Conservation (phyloP, 35 echinoderm and acorn worm species). For the Heliocidaris tuberculata region DNA sequence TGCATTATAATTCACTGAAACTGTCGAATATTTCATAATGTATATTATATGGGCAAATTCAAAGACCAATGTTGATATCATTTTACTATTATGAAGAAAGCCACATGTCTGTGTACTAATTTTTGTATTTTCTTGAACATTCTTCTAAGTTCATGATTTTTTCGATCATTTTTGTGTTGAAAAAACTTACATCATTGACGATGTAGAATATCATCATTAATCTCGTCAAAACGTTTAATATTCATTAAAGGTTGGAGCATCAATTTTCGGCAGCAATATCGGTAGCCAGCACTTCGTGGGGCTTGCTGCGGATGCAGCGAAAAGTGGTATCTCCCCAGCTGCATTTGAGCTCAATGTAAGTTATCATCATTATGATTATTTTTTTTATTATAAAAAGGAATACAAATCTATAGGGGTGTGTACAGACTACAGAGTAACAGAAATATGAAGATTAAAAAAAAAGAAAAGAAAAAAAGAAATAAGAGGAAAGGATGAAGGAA, state of each 20-base stretch:
- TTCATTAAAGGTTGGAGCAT: conserved; percentile 34
- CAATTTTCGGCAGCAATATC: conserved; percentile 38
- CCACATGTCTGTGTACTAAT: too few species aligned
- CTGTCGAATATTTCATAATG: too few species aligned
- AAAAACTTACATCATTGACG: neutral
- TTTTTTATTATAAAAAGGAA: neutral
- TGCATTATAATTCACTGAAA: too few species aligned
- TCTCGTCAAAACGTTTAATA: neutral
- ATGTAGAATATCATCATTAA: neutral
- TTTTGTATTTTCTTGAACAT: too few species aligned
- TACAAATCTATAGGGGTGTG: too few species aligned
- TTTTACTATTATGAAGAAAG: too few species aligned
- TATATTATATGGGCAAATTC: too few species aligned
- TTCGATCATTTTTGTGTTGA: neutral
- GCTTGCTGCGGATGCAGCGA: neutral
- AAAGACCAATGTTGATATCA: too few species aligned
- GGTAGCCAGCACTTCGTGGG: conserved; percentile 49
- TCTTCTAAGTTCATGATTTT: neutral
- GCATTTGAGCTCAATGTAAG: conserved; percentile 49
- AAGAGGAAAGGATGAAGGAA: neutral
- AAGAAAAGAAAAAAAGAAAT: too few species aligned
- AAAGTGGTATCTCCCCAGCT: neutral
- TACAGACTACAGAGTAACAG: too few species aligned
- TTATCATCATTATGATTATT: neutral
- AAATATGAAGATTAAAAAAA: too few species aligned